These are phyloP conservation scores for Eulithis prunata DNA, from an alignment of 2,888 invertebrate genomes.

Conservation along the genomic window DNA sequence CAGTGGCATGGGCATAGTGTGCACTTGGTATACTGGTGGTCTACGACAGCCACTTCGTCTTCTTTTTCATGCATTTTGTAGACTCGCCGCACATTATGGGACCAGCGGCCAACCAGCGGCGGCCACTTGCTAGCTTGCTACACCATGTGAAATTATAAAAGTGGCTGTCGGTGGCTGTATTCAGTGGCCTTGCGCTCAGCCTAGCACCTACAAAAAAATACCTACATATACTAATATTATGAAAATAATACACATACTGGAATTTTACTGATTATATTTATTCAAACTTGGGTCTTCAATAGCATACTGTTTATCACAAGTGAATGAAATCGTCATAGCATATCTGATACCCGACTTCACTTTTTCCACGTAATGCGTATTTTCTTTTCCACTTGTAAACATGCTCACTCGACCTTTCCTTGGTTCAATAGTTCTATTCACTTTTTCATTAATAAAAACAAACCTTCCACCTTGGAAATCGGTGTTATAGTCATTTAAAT, in stretches of 20 bases:
- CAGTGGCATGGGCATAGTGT: no score
- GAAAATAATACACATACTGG: conserved; percentile 27
- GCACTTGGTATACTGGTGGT: no score
- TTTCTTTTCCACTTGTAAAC: conserved; percentile 95
- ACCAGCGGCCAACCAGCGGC: no score
- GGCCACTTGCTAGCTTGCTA: no score
- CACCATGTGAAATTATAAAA: no score
- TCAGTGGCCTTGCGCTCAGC: no score
- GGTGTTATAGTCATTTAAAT: conserved; percentile 88
- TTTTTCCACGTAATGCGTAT: conserved; percentile 92
- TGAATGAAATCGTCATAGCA: conserved; percentile 94
- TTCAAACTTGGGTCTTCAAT: conserved; percentile 83
- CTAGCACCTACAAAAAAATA: no score
- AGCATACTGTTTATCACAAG: conserved; percentile 88
- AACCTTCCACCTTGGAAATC: conserved; percentile 94
- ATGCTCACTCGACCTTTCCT: conserved; percentile 90
- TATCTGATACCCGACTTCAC: conserved; percentile 90
- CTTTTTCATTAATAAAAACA: conserved; percentile 88
- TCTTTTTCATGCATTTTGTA: no score
- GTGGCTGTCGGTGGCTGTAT: no score
- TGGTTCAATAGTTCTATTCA: conserved; percentile 90
- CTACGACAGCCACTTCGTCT: no score
- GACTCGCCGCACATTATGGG: no score
- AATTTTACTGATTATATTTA: conserved; percentile 55
- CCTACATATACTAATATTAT: no score